Conservation (phyloP, 53 echinoderm and acorn worm genomes). For the Holothuria leucospilota region DNA sequence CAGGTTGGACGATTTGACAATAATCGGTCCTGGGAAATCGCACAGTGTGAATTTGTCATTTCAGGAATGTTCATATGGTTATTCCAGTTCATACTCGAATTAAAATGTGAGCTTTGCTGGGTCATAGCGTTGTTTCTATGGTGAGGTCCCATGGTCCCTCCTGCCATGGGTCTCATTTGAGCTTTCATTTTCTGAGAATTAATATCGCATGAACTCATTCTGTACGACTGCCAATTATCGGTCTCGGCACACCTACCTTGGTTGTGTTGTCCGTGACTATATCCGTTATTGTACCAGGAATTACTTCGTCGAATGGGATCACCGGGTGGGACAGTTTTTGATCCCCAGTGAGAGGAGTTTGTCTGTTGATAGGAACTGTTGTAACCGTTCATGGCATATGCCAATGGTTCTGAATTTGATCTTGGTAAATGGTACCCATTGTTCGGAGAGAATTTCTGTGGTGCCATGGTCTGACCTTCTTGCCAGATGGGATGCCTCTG, state of each 20-base stretch:
- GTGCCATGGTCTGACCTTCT: not conserved
- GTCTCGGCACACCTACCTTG: too few relatives aligned
- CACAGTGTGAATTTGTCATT: conserved; percentile 9
- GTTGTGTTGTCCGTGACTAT: too few relatives aligned
- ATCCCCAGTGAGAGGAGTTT: conserved; percentile 1
- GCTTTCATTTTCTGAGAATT: too few relatives aligned
- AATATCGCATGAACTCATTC: too few relatives aligned
- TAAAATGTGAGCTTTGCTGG: not conserved
- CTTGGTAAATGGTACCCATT: conserved; percentile 35
- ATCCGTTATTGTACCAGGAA: conserved; percentile 13
- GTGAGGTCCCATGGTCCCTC: too few relatives aligned
- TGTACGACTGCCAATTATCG: too few relatives aligned
- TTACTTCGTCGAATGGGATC: not conserved
- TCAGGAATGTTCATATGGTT: not conserved
- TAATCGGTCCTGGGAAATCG: not conserved
- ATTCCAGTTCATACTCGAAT: conserved; percentile 14
- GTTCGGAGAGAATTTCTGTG: not conserved
- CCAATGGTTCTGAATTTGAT: conserved; percentile 24
- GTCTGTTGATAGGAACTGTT: not conserved
- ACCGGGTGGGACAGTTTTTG: not conserved
- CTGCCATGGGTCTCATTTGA: too few relatives aligned
- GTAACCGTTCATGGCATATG: conserved; percentile 10
- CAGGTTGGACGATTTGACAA: not conserved
- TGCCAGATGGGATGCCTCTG: conserved; percentile 41
- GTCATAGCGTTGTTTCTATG: not conserved